Base-by-base conservation (phyloP, 2,797 vertebrate genomes). In the Phoebastria nigripes region DNA sequence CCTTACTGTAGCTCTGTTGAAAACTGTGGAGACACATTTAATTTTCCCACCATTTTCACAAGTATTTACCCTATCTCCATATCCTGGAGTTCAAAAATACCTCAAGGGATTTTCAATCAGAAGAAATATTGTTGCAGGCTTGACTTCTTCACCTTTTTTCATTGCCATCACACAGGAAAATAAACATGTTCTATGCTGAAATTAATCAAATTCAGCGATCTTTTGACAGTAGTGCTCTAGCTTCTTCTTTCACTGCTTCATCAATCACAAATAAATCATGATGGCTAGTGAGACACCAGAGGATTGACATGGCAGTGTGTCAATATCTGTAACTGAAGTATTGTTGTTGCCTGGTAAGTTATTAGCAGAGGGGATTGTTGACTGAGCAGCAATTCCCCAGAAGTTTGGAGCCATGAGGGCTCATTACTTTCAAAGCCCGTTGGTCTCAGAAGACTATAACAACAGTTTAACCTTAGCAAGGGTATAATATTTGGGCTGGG, bases 261-360 rank as follows among this genome's bases (percentile, higher is more conserved):
- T 95, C 91, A 91, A 76, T 94, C 94, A 94, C 80, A 82, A 76
- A 94, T 94, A 94, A 93, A 94, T 81, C 89, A 84, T 66, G 82
- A 87, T 51, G 41, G 39, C 79, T 54, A 26, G 46, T 66, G 62
- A 88, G 46, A 14, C 66, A 72, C 61, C 5, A 2, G 55, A 81
- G 87, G 72, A 83, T 16, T 74, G 66, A 86, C 80, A 83, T 70
- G 87, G 58, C 82, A 91, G 54, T 33, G 35, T 88, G 91, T 94
- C 91, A 79, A 83, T 93, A 92, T 47, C 82, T 76, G 65, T 82
- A 92, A 44, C 74, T 54, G 41, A 93, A 73, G 79, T 61, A 81
- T 74, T 94, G 82, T 78, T 91, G 54, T 58, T 93, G 33, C 44
- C 31, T 89, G 55, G 76, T 55, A 84, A 88, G 93, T 94, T 87